Evolutionary conservation across 1,140 invertebrate genomes (phyloP), one percentile per base, ranked within the genome.

Genomic region (Hypothenemus hampei): DNA sequence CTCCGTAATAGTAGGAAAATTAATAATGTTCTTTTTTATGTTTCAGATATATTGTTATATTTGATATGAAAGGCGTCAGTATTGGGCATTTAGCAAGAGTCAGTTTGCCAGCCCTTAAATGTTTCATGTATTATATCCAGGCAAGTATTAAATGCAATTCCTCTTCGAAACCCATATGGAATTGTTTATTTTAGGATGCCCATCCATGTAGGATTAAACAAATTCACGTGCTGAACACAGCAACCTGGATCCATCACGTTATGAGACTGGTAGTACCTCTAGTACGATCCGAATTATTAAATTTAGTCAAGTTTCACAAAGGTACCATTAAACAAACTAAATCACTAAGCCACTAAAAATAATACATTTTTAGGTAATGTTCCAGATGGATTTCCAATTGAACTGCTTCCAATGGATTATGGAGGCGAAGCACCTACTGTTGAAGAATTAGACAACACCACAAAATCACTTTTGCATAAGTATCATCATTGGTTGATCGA

Each of bases 41-140:
- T 67, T 63, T 21, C 26, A 69, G 69, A 2, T 82, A 82, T 65
- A 73, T 83, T 23, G 78, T 82, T 20, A 74, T 83, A 44, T 82
- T 84, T 59, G 81, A 83, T 64, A 82, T 84, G 80, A 81, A 80
- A 64, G 80, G 80, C 5, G 75, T 78, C 48, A 72, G 72, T 7
- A 66, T 83, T 7, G 79, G 78, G 0, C 81, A 84, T 66, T 67
- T 84, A 16, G 79, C 80, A 1, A 69, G 79, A 57, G 77, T 81
- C 0, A 78, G 75, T 16, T 56, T 83, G 43, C 77, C 78, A 3
- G 74, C 77, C 1, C 61, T 84, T 3, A 72, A 77, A 59, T 75
- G 76, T 5, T 82, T 82, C 58, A 80, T 84, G 78, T 62, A 74
- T 49, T 84, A 84, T 59, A 82, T 84, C 55, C 81, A 83, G 77